Evolutionary conservation across 2,888 invertebrate genomes (phyloP).

Genomic region (Diogma glabrata): DNA sequence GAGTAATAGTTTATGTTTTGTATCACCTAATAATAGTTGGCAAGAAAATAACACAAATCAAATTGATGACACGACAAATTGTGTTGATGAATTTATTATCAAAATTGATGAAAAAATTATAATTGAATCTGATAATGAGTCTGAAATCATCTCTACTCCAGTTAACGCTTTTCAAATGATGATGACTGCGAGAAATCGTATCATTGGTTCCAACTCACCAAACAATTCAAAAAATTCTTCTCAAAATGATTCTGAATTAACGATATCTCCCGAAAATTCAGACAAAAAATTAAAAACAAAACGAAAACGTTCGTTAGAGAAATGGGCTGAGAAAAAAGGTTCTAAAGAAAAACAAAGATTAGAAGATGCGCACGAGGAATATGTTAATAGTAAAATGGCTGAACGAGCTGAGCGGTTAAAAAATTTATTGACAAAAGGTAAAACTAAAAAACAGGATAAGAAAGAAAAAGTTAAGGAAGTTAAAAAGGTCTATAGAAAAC

Average conservation of each 20-base stretch:
- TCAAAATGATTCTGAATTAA: slow-evolving; percentile 14
- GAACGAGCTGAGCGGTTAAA: slow-evolving; percentile 48
- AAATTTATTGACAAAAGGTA: slow-evolving; percentile 29
- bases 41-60: too few relatives aligned
- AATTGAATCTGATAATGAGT: background rate
- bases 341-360: slow-evolving; percentile 46
- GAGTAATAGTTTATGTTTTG: slow-evolving; percentile 14
- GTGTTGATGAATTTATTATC: slow-evolving; percentile 10
- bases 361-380: slow-evolving; percentile 44
- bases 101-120: background rate
- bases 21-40: slow-evolving; percentile 12
- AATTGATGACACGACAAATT: background rate
- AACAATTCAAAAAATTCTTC: slow-evolving; percentile 38
- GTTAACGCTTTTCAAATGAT: slow-evolving; percentile 49
- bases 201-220: slow-evolving; percentile 49
- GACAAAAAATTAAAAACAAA: slow-evolving; percentile 35
- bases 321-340: slow-evolving; percentile 54
- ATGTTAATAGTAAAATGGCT: slow-evolving; percentile 45
- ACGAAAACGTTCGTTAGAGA: slow-evolving; percentile 43
- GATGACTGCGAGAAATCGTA: slow-evolving; percentile 54
- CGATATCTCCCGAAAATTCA: slow-evolving; percentile 20
- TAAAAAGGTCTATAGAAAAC: slow-evolving; percentile 4
- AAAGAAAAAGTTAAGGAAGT: slow-evolving; percentile 9
- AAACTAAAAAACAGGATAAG: slow-evolving; percentile 12
- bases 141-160: background rate